A percentile compares a stretch with the other conserved stretches of the same genome.
Evolutionary conservation across 2,888 invertebrate species (phyloP).

Genomic region (Pheosia tremula): DNA sequence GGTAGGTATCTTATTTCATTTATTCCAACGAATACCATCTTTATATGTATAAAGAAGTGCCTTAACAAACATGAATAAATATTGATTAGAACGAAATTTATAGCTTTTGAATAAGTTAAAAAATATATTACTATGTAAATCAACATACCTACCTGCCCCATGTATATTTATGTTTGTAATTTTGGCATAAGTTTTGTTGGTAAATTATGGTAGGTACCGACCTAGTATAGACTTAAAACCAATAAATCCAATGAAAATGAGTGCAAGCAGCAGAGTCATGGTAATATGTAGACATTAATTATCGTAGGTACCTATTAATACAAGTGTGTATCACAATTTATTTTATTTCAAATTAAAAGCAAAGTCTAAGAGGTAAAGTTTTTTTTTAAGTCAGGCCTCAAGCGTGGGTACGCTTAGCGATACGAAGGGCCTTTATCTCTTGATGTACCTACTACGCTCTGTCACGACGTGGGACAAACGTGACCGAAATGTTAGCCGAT

Average conservation of each 20-base stretch:
- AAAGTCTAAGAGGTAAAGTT: not conserved
- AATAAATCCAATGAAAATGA: too few relatives aligned
- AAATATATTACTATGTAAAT: constrained; percentile 1
- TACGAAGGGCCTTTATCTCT: constrained; percentile 73
- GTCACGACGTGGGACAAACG: constrained; percentile 76
- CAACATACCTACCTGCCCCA: not conserved
- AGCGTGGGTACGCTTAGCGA: constrained; percentile 4
- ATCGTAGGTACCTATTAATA: too few relatives aligned
- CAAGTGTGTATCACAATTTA: too few relatives aligned
- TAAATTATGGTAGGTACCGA: too few relatives aligned
- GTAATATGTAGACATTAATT: too few relatives aligned
- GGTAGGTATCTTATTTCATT: not conserved
- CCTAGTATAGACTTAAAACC: too few relatives aligned
- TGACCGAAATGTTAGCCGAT: constrained; percentile 77
- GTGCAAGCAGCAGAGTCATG: too few relatives aligned
- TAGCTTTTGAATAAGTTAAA: not conserved
- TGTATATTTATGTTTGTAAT: too few relatives aligned
- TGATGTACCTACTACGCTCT: constrained; percentile 67
- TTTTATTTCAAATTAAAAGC: too few relatives aligned
- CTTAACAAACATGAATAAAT: constrained; percentile 5
- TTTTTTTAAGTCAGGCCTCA: constrained; percentile 1
- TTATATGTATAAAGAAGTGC: constrained; percentile 1
- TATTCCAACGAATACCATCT: not conserved
- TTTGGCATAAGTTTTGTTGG: too few relatives aligned
- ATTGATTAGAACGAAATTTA: constrained; percentile 6